phyloP scores from a whole-genome alignment of 2,888 invertebrate genomes.

The Mellilla xanthometata region DNA sequence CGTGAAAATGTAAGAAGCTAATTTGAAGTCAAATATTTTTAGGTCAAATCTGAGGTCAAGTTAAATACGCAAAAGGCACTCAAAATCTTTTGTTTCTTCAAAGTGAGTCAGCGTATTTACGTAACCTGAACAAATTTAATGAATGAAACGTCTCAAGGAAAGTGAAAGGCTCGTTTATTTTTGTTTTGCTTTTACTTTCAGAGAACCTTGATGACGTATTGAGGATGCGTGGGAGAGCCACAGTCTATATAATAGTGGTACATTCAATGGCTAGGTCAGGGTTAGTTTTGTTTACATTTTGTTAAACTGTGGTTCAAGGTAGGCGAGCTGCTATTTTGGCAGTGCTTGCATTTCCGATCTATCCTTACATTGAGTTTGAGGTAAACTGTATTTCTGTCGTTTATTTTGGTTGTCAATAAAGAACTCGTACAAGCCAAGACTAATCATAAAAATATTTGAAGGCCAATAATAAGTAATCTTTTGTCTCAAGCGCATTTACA shows the following conservation, averaged over 20 bases:
- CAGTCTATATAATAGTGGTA: neutral
- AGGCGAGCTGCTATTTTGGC: constrained; percentile 8
- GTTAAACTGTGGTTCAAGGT: constrained; percentile 27
- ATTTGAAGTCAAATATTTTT: too few species aligned
- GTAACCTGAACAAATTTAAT: constrained; percentile 7
- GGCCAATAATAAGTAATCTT: too few species aligned
- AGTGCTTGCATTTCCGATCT: constrained; percentile 17
- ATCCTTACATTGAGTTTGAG: neutral
- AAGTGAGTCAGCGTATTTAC: neutral
- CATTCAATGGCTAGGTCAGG: constrained; percentile 30
- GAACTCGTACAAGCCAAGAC: too few species aligned
- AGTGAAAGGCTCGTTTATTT: neutral
- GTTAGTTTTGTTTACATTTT: constrained; percentile 28
- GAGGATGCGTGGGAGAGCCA: constrained; percentile 17
- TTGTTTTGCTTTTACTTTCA: constrained; percentile 3
- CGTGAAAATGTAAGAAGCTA: too few species aligned
- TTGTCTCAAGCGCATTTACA: too few species aligned
- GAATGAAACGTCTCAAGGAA: constrained; percentile 11
- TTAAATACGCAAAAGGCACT: too few species aligned
- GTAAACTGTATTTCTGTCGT: too few species aligned
- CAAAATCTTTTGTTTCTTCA: too few species aligned
- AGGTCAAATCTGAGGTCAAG: too few species aligned
- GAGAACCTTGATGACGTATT: constrained; percentile 25
- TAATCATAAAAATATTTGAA: too few species aligned
- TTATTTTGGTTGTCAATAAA: too few species aligned